phyloP scores from a whole-genome alignment of 2,888 invertebrate genomes.

The Lithodes maja region DNA sequence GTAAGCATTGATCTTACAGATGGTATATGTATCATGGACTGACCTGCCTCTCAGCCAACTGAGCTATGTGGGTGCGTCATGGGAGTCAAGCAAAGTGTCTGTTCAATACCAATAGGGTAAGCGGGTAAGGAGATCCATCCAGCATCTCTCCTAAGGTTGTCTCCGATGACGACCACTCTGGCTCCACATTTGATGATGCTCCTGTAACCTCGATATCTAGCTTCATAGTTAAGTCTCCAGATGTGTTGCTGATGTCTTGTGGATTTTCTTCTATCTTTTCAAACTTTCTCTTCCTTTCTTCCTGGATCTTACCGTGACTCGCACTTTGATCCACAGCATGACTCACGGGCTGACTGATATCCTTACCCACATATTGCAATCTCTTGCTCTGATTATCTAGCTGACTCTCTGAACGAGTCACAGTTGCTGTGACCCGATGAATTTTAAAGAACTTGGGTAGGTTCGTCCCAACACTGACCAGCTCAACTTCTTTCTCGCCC shows the following conservation, averaged over 20 bases:
- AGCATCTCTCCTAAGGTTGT: slow-evolving; percentile 20
- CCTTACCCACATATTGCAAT: neutral
- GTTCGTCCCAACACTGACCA: slow-evolving; percentile 26
- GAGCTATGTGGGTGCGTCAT: slow-evolving; percentile 72
- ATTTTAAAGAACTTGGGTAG: slow-evolving; percentile 15
- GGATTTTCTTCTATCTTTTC: too few relatives aligned
- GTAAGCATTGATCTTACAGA: too few relatives aligned
- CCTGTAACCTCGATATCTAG: neutral
- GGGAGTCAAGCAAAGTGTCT: slow-evolving; percentile 73
- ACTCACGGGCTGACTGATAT: neutral
- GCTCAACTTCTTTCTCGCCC: neutral
- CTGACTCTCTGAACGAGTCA: neutral
- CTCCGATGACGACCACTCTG: neutral
- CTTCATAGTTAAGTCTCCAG: too few relatives aligned
- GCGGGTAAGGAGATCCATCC: neutral
- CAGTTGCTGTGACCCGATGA: neutral
- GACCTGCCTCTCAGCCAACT: slow-evolving; percentile 71
- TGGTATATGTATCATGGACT: neutral
- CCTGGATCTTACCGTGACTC: neutral
- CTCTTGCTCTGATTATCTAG: neutral
- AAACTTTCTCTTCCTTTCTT: too few relatives aligned
- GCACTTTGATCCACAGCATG: neutral
- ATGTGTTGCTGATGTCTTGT: too few relatives aligned
- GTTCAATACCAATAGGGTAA: slow-evolving; percentile 71
- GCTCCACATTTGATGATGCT: neutral